Base-by-base conservation (phyloP, 92 coral and sea anemone genomes). In the Virgularia gustaviana region DNA sequence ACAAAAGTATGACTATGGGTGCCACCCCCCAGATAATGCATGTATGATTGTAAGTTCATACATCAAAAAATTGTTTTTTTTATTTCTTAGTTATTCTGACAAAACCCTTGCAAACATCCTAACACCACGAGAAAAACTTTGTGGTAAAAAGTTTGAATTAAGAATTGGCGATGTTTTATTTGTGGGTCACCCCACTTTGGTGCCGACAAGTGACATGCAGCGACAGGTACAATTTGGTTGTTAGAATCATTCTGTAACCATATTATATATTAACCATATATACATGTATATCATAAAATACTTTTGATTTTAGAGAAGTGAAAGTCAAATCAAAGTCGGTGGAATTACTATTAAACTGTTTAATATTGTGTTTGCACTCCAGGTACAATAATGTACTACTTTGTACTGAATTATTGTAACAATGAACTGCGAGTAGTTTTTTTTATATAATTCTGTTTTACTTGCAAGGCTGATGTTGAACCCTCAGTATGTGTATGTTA, bases 341-440 rank as follows among this genome's bases (percentile, higher is more conserved):
- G 88, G 88, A 49, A 91, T 89, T 9, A 92, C 83, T 89, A 85
- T 92, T 83, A 89, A 92, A 66, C 94, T 92, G 12, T 92, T 92
- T 80, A 92, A 89, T 66, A 86, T 89, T 65, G 98, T 92, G 6
- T 92, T 92, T 89, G 95, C 84, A 4, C 77, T 92, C 5, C 90
- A 92, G 98, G 95, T 88, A 75, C n/a, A 31, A 34, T 23, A 5
- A 57, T 29, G n/a, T n/a, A n/a, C n/a, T n/a, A n/a, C n/a, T n/a
- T n/a, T n/a, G n/a, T n/a, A n/a, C n/a, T n/a, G 16, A 3, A 60
- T 32, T 3, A 23, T 25, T 6, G 1, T 4, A 18, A 11, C 8
- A 27, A 30, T 44, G n/a, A 2, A 9, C 15, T 27, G 34, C 6
- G 16, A 60, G 4, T 2, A 0, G 18, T 9, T 9, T 9, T 7